A percentile compares a stretch with the other conserved stretches of the same genome.
These are phyloP conservation scores for Sylvia atricapilla DNA, from an alignment of 2,113 vertebrate genomes.

Conservation along the genomic window DNA sequence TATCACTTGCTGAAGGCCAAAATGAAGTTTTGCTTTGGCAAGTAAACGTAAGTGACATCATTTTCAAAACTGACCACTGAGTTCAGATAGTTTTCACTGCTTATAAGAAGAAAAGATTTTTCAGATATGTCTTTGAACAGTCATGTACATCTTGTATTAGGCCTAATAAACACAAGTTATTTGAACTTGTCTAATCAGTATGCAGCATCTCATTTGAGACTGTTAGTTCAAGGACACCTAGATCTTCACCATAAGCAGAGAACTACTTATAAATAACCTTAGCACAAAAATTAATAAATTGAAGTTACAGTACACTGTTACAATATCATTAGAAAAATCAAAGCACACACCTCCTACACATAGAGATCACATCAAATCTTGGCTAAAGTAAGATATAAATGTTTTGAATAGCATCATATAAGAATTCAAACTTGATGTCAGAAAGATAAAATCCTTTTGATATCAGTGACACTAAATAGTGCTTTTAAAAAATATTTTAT, in stretches of 20 bases:
- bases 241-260: slow-evolving; percentile 7
- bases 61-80: neutral
- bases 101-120: neutral
- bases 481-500: neutral
- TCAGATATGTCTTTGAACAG: neutral
- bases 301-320: slow-evolving; percentile 16
- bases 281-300: slow-evolving; percentile 28
- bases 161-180: neutral
- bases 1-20: neutral
- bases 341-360: slow-evolving; percentile 16
- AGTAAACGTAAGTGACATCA: neutral
- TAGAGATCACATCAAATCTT: slow-evolving; percentile 4
- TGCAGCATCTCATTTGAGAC: neutral
- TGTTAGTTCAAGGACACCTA: neutral
- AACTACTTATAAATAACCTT: slow-evolving; percentile 23
- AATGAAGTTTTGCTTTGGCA: neutral
- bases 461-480: neutral
- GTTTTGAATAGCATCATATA: slow-evolving; percentile 19
- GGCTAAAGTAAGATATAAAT: slow-evolving; percentile 43
- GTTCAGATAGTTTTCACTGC: neutral
- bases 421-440: slow-evolving; percentile 33
- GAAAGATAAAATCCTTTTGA: slow-evolving; percentile 46
- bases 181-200: neutral
- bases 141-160: neutral
- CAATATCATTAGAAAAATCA: slow-evolving; percentile 49